Evolutionary conservation across 2,888 invertebrate species (phyloP), one percentile per base, ranked within the genome.

Genomic region (Theretra japonica): DNA sequence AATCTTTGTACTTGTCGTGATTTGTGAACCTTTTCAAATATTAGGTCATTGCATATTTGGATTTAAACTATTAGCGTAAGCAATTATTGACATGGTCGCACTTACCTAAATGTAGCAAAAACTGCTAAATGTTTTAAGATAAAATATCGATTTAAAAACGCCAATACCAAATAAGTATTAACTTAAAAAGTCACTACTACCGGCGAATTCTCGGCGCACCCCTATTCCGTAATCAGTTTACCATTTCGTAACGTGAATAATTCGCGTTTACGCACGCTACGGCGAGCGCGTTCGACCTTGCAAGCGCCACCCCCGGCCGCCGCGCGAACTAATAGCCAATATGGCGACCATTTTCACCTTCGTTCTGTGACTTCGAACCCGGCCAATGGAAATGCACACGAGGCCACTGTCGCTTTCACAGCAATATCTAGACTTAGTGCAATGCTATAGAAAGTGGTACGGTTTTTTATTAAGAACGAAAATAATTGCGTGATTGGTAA

Each of bases 321-420:
- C 57, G 68, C 41, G 48, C 23, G 80, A 82, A 83, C 81, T 82
- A 82, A 74, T 21, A 68, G 65, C 74, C 76, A 77, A 79, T 75
- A 82, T 81, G 79, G 81, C 79, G 74, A 72, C 30, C 76, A 81
- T 89, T 92, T 92, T 91, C 91, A 90, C 91, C 87, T 87, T 88
- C 87, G 82, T 80, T 65, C 65, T 23, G 48, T 48, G 65, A 48
- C 41, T 65, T 81, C 73, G 75, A 80, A 79, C 76, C 76, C 74
- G 79, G 76, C 80, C 76, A 83, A 77, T 87, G 85, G 87, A 89
- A 90, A 90, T 83, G 79, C 82, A 79, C 79, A 83, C 85, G 80
- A 86, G 85, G 86, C 85, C 86, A 87, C 86, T 86, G 75, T 89
- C 86, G 81, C 92, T 93, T 92, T 93, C 91, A 82, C 86, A 21